phyloP scores from a whole-genome alignment of 2,888 invertebrate genomes.

The Epistrophella euchroma region DNA sequence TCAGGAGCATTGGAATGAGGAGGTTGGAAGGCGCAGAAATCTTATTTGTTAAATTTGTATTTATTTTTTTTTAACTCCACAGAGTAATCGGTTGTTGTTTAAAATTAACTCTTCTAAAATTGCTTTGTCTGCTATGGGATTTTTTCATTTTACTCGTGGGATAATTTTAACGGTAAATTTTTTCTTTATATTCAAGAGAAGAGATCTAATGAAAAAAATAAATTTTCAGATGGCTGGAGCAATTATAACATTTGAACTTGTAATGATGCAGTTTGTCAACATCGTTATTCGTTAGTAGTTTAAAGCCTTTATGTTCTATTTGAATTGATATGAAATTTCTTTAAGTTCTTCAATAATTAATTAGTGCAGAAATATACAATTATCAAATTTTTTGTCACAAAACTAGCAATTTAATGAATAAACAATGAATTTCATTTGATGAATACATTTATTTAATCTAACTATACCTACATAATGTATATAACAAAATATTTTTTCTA shows the following conservation, averaged over 20 bases:
- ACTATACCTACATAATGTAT: too few relatives aligned
- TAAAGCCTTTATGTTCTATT: constrained; percentile 27
- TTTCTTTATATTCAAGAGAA: background rate
- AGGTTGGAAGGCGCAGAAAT: constrained; percentile 20
- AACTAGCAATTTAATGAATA: too few relatives aligned
- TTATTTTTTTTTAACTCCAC: constrained; percentile 29
- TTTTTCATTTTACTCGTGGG: constrained; percentile 61
- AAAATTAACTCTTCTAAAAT: constrained; percentile 60
- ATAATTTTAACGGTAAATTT: constrained; percentile 60
- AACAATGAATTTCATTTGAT: too few relatives aligned
- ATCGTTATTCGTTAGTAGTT: background rate
- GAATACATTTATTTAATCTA: too few relatives aligned
- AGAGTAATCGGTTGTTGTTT: constrained; percentile 49
- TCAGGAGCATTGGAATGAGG: constrained; percentile 51
- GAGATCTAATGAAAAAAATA: background rate
- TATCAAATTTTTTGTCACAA: too few relatives aligned
- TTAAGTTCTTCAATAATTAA: too few relatives aligned
- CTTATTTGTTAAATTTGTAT: background rate
- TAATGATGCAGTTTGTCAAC: constrained; percentile 65
- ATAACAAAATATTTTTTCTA: too few relatives aligned
- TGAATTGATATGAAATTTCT: background rate
- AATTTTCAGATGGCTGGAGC: constrained; percentile 65
- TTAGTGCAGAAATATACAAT: too few relatives aligned
- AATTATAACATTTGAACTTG: constrained; percentile 69
- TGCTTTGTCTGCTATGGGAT: too few relatives aligned